Percentiles rank a stretch among this genome's conserved stretches.
These are phyloP conservation scores for Pelecanus crispus DNA, from an alignment of 2,113 vertebrate species.

Conservation along the genomic window DNA sequence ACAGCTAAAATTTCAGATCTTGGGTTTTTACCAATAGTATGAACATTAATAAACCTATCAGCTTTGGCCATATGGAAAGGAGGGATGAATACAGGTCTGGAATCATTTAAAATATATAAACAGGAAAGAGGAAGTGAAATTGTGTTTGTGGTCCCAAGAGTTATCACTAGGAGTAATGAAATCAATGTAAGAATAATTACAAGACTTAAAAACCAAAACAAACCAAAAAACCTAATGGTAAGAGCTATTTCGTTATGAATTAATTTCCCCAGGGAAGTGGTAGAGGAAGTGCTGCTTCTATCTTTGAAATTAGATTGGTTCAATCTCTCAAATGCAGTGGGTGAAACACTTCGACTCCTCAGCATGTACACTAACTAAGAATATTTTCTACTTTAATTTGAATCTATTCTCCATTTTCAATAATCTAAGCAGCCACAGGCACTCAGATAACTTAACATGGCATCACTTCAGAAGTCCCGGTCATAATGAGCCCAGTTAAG, in stretches of 20 bases:
- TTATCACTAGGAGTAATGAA: neutral
- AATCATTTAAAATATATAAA: neutral
- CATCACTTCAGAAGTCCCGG: neutral
- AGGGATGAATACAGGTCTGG: neutral
- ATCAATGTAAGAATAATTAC: neutral
- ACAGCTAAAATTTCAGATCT: neutral
- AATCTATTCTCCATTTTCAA: neutral
- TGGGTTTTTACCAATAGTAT: neutral
- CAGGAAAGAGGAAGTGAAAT: slow-evolving; percentile 23
- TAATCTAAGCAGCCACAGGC: neutral
- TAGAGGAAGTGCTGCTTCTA: neutral
- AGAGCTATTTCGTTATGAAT: neutral
- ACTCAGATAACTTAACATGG: neutral
- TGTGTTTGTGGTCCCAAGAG: neutral
- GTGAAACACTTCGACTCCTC: neutral
- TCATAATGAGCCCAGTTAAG: neutral
- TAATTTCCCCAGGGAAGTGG: neutral
- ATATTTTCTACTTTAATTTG: neutral
- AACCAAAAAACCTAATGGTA: neutral
- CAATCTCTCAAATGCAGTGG: neutral
- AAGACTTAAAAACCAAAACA: neutral
- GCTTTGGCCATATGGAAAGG: neutral
- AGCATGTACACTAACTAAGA: neutral
- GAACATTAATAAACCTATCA: neutral
- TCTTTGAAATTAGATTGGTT: neutral